These are phyloP conservation scores for Andrena dorsata DNA, from an alignment of 2,888 invertebrate species.

Conservation along the genomic window DNA sequence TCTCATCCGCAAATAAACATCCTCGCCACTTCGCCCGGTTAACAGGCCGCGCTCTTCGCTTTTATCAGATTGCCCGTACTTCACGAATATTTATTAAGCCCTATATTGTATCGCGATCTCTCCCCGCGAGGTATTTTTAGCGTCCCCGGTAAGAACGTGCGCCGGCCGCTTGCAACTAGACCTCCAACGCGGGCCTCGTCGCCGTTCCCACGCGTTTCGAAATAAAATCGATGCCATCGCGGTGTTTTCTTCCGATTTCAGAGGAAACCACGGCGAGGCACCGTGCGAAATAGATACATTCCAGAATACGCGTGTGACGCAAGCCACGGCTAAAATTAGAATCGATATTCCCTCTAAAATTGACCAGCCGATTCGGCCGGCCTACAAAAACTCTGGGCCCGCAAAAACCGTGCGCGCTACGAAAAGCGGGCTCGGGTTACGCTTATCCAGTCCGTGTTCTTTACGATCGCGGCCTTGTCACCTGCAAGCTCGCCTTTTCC, in stretches of 20 bases:
- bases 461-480: background rate
- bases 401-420: slow-evolving; percentile 2
- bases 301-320: slow-evolving; percentile 54
- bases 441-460: background rate
- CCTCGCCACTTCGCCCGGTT: background rate
- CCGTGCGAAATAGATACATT: slow-evolving; percentile 40
- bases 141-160: background rate
- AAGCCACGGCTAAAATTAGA: slow-evolving; percentile 66
- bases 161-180: background rate
- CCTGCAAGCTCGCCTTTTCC: too few relatives aligned
- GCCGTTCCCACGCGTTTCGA: slow-evolving; percentile 7
- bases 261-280: slow-evolving; percentile 8
- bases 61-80: background rate
- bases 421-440: slow-evolving; percentile 28
- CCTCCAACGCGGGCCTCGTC: background rate
- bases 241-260: slow-evolving; percentile 16
- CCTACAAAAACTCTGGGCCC: slow-evolving; percentile 20
- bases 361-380: slow-evolving; percentile 52
- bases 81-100: background rate
- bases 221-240: slow-evolving; percentile 12
- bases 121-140: slow-evolving; percentile 30
- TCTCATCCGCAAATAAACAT: slow-evolving; percentile 10
- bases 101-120: slow-evolving; percentile 6
- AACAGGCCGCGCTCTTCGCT: background rate
- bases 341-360: slow-evolving; percentile 70